phyloP scores from a whole-genome alignment of 2,797 vertebrate genomes.

The Notolepis coatsorum region DNA sequence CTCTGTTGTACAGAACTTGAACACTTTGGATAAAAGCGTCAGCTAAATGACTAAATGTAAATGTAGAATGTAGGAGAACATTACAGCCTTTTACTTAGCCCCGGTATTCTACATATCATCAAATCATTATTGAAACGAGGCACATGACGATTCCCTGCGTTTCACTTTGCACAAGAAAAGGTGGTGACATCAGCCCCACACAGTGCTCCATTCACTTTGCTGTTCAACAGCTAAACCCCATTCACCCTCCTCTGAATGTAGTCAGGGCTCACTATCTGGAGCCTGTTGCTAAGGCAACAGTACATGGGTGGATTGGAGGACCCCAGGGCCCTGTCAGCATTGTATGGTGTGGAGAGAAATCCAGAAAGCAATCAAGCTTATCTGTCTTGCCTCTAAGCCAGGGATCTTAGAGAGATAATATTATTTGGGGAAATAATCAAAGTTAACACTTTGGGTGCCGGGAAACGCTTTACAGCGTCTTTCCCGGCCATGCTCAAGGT shows the following conservation, averaged over 20 bases:
- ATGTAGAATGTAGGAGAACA: too few species aligned
- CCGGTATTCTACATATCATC: too few species aligned
- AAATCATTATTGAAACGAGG: too few species aligned
- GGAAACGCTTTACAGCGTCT: too few species aligned
- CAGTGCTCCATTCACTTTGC: conserved; percentile 19
- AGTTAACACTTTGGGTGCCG: too few species aligned
- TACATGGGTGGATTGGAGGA: conserved; percentile 38
- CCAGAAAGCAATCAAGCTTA: conserved; percentile 64
- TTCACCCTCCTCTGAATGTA: conserved; percentile 62
- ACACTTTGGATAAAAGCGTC: too few species aligned
- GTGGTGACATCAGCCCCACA: conserved; percentile 5
- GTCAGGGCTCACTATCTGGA: conserved; percentile 35
- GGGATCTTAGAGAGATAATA: conserved; percentile 31
- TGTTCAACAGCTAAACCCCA: conserved; percentile 49
- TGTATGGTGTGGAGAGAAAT: conserved; percentile 55
- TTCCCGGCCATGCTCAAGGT: too few species aligned
- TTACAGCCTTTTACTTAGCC: too few species aligned
- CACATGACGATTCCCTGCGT: not conserved
- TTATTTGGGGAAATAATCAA: conserved; percentile 49
- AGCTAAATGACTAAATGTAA: too few species aligned
- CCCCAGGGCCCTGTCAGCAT: conserved; percentile 44
- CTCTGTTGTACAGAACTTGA: too few species aligned
- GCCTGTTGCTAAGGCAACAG: conserved; percentile 75
- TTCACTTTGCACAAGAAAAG: conserved; percentile 21
- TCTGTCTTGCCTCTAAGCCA: conserved; percentile 40